Base-by-base conservation (phyloP, 2,797 vertebrate species). In the Chaetodon trifasciatus region DNA sequence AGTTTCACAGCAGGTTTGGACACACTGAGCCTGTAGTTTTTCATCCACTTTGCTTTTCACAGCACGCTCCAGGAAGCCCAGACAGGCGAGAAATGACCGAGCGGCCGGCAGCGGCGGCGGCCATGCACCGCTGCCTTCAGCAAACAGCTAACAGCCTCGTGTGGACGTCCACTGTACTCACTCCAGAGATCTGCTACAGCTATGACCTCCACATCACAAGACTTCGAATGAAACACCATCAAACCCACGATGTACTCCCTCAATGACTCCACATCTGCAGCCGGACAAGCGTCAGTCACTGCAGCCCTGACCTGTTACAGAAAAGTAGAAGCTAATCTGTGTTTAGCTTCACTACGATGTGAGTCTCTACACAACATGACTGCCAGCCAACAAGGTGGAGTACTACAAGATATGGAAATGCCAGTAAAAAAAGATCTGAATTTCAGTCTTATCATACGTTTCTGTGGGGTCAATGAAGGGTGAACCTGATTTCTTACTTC, bases 41-140 rank as follows among this genome's bases (percentile, higher is more conserved):
- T 78, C 74, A 76, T 80, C 81, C 79, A 37, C 78, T 83, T 62
- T 79, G 69, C 78, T 79, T 82, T 75, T 50, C 61, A 68, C 39
- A 3, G 50, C 0, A 2, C 24, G n/a, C 74, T 56, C 47, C 72
- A 65, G 57, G 82, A 88, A 79, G 83, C 57, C 70, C 85, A 86
- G 89, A 84, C 86, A 88, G 78, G 80, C 81, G 76, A 87, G 86
- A 87, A 90, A 90, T 87, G 78, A 83, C 4, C 19, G 44, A 86
- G 39, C 72, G 62, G 82, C 70, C 32, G 56, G 69, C 74, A 4
- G 78, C 62, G 0, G 76, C 56, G 15, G 44, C 60, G 7, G 62
- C 50, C 65, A 76, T 15, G 78, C 86, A 70, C 78, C 49, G 47
- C 80, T 62, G 78, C 80, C 82, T 80, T 24, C 24, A 12, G 71